Evolutionary conservation across 2,888 invertebrate species (phyloP), one percentile per base, ranked within the genome.

Genomic region (Vanessa cardui): DNA sequence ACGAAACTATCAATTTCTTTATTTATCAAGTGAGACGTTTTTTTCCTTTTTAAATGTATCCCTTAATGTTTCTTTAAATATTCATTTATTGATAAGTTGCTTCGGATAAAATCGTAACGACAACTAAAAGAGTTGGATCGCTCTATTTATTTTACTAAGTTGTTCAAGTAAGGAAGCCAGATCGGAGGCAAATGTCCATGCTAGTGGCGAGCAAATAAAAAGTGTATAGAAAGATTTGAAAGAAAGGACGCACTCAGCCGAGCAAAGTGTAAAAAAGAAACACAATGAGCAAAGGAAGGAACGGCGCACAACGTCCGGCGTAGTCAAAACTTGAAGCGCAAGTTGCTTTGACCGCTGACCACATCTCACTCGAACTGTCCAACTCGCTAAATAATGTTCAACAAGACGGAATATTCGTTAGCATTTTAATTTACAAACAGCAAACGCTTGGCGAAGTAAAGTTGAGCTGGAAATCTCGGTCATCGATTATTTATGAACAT

Each of bases 191-290:
- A 88, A 87, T 85, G 83, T 87, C 84, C 83, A 83, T 77, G 81
- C 80, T 83, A 83, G 85, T 83, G 81, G 82, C 72, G 75, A 82
- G 76, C 78, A 82, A 86, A 86, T 82, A 84, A 87, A 87, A 87
- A 86, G 83, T 80, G 78, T 80, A 78, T 78, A 78, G 78, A 78
- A 78, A 75, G 74, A 75, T 78, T 80, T 77, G 77, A 83, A 82
- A 82, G 80, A 80, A 86, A 86, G 83, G 85, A 83, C 81, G 82
- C 85, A 84, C 87, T 89, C 86, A 82, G 83, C 80, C 83, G 79
- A 73, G 77, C 80, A 82, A 77, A 84, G 84, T 80, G 76, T 78
- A 83, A 85, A 88, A 83, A 86, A 89, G 77, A 80, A 84, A 83
- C 79, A 87, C 86, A 88, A 89, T 87, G 83, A 85, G 80, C 77